Conservation (phyloP, 2,797 vertebrate genomes). For the Sebastes nivosus region DNA sequence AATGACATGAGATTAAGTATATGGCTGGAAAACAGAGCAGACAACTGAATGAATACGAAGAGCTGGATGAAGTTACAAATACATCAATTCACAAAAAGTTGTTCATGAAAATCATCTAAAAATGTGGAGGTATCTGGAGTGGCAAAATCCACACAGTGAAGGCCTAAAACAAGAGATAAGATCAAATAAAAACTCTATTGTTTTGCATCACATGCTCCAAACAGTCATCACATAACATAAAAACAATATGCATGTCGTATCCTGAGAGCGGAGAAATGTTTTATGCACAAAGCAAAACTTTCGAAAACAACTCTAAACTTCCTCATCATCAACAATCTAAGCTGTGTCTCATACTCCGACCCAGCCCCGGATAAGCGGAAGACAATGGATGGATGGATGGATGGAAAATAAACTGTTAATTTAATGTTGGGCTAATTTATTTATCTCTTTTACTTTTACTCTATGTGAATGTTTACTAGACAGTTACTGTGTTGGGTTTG, state of each 20-base stretch:
- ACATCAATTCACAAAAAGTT: no score
- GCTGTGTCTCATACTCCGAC: no score
- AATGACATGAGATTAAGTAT: no score
- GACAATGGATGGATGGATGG: background rate
- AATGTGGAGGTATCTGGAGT: no score
- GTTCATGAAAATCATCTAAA: no score
- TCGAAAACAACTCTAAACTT: background rate
- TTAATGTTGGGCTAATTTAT: background rate
- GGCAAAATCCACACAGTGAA: no score
- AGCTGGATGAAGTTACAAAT: no score
- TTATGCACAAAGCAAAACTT: background rate
- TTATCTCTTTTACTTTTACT: background rate
- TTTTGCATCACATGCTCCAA: no score
- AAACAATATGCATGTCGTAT: background rate
- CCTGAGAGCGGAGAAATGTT: background rate
- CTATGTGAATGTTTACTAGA: background rate
- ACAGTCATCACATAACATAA: background rate
- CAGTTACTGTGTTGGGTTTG: background rate
- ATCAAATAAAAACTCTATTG: accelerated
- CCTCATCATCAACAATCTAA: background rate
- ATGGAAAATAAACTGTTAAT: background rate
- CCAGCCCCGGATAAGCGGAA: no score
- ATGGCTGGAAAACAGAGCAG: no score
- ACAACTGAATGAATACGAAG: no score
- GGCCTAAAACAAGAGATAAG: no score